Conservation (phyloP, 1,140 invertebrate genomes). For the Drosophila pectinifera region DNA sequence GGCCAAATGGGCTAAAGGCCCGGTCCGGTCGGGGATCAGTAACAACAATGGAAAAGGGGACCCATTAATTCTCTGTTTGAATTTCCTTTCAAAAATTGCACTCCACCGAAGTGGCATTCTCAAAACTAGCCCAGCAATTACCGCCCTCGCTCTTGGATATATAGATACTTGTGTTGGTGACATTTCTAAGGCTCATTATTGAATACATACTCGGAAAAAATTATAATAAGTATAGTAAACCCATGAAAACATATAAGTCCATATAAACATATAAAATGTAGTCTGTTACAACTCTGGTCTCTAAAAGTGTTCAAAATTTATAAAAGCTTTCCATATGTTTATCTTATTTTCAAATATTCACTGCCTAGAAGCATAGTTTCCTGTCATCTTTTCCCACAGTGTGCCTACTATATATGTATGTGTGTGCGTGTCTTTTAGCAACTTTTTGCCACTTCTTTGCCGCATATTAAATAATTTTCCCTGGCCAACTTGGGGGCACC, state of each 20-base stretch:
- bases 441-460: conserved; percentile 68
- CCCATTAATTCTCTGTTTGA: conserved; percentile 55
- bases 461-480: conserved; percentile 79
- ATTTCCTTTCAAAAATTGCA: conserved; percentile 66
- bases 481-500: conserved; percentile 43
- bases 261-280: too few species aligned
- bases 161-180: conserved; percentile 35
- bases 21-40: not conserved
- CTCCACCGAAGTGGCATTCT: conserved; percentile 14
- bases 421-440: conserved; percentile 46
- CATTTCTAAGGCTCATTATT: conserved; percentile 3
- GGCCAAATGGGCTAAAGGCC: conserved; percentile 29
- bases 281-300: not conserved
- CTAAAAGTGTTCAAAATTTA: too few species aligned
- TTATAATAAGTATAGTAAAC: not conserved
- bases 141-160: not conserved
- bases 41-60: conserved; percentile 22
- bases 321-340: too few species aligned
- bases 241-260: too few species aligned
- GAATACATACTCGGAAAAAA: not conserved
- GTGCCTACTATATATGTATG: not conserved
- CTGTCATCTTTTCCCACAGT: not conserved
- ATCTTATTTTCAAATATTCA: not conserved
- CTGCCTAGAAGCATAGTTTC: not conserved
- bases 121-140: conserved; percentile 17